Conservation (phyloP, 2,888 invertebrate species). For the Melipona bicolor region DNA sequence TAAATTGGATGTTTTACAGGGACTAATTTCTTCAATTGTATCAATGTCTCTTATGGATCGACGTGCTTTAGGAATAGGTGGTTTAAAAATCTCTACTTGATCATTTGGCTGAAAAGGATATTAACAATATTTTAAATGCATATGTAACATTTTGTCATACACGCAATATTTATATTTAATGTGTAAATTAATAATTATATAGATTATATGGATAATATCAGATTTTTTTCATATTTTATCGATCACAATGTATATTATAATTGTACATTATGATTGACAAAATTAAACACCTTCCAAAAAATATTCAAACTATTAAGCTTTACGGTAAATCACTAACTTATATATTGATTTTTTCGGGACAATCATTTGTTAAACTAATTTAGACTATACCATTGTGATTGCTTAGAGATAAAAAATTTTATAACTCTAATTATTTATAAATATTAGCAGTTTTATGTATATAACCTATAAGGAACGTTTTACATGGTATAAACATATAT, state of each 20-base stretch:
- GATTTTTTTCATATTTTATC: constrained; percentile 18
- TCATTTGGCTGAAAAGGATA: constrained; percentile 26
- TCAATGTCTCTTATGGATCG: constrained; percentile 19
- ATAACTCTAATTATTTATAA: background rate
- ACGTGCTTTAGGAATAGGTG: constrained; percentile 40
- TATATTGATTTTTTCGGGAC: no score
- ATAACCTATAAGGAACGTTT: background rate
- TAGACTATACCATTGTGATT: background rate
- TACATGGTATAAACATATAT: background rate
- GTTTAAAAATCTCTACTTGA: constrained; percentile 8
- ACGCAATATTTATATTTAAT: background rate
- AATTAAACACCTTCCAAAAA: background rate
- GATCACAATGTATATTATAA: background rate
- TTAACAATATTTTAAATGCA: background rate
- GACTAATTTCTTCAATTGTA: background rate
- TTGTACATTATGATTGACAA: background rate
- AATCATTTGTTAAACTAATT: constrained; percentile 17
- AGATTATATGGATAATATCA: constrained; percentile 20
- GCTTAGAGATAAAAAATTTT: background rate
- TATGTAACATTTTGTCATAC: background rate
- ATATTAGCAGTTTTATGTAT: background rate
- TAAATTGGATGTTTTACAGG: background rate
- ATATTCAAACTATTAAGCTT: background rate
- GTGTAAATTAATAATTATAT: constrained; percentile 4
- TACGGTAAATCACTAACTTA: background rate